phyloP scores from a whole-genome alignment of 1,140 invertebrate genomes.

The Megalopta genalis region DNA sequence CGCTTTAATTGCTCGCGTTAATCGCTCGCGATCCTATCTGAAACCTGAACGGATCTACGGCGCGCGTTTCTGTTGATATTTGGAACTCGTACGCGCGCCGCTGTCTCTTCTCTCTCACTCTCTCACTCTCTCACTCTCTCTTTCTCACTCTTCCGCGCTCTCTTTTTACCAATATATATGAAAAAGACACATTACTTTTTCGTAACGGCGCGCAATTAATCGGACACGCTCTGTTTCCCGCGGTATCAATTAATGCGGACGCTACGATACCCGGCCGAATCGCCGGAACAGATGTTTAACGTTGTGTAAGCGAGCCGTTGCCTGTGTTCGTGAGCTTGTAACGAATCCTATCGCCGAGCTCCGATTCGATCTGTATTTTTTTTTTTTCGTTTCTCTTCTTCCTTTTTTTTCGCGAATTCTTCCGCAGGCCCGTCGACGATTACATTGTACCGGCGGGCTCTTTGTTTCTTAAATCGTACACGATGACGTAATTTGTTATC shows the following conservation, averaged over 20 bases:
- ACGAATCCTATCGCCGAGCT: background rate
- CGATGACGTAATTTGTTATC: background rate
- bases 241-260: background rate
- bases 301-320: background rate
- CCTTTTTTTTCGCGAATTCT: too few relatives aligned
- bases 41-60: background rate
- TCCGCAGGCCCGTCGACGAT: too few relatives aligned
- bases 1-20: constrained; percentile 34
- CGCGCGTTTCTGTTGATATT: background rate
- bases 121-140: background rate
- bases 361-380: background rate
- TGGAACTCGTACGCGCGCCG: background rate
- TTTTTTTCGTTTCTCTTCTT: background rate
- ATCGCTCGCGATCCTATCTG: constrained; percentile 30
- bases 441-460: too few relatives aligned
- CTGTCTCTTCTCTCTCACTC: background rate
- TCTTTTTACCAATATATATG: background rate
- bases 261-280: background rate
- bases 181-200: background rate
- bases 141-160: too few relatives aligned
- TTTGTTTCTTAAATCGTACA: background rate
- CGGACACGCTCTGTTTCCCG: constrained; percentile 24
- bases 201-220: background rate
- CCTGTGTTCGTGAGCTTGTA: background rate
- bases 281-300: background rate